phyloP scores from a whole-genome alignment of 2,888 invertebrate species.

The Scaptodrosophila latifasciaeformis region DNA sequence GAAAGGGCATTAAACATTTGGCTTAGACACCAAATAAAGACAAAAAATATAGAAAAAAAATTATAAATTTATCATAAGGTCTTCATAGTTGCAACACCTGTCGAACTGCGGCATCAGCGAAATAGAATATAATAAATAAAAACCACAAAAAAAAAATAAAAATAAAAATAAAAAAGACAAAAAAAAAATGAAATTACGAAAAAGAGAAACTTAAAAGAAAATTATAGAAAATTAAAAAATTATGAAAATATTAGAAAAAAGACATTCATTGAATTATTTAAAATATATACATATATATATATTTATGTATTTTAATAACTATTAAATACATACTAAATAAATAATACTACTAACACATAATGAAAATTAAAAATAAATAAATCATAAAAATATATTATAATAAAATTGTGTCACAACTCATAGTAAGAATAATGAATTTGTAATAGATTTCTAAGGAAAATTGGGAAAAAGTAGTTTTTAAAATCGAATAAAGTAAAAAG shows the following conservation, averaged over 20 bases:
- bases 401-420: no score
- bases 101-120: constrained; percentile 44
- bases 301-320: no score
- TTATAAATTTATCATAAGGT: not conserved
- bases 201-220: constrained; percentile 5
- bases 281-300: constrained; percentile 3
- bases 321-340: not conserved
- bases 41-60: not conserved
- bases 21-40: not conserved
- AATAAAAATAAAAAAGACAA: constrained; percentile 26
- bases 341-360: not conserved
- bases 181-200: no score
- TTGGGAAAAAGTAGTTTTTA: no score
- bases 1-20: not conserved
- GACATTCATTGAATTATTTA: not conserved
- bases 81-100: constrained; percentile 49
- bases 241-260: constrained; percentile 21
- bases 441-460: no score
- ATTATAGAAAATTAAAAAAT: constrained; percentile 23
- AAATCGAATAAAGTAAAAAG: no score
- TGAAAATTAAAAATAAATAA: not conserved
- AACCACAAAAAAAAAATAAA: constrained; percentile 6
- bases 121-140: constrained; percentile 25
- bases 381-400: constrained; percentile 23
- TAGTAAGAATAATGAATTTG: no score